Base-by-base conservation (phyloP, 2,888 invertebrate species). In the Polymixis lichenea region DNA sequence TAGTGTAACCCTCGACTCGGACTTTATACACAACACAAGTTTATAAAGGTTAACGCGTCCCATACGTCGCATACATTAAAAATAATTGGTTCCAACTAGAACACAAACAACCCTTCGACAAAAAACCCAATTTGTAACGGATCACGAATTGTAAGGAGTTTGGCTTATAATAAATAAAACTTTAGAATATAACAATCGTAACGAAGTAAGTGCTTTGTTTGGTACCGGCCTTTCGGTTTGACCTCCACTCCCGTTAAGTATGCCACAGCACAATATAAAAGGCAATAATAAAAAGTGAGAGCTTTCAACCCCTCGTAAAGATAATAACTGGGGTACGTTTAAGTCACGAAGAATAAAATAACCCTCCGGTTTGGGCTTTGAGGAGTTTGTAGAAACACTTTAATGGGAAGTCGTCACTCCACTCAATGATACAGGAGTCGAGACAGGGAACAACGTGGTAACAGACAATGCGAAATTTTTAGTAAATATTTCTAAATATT, bases 241-340 rank as follows among this genome's bases (percentile, higher is more conserved):
- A 91, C 92, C 93, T 92, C 91, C 90, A 84, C 90, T 90, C 88
- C 91, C 88, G 91, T 93, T 93, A 93, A 94, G 92, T 91, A 86
- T 75, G 89, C 90, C 88, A 89, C 89, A 90, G 90, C 89, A 92
- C 91, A 93, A 93, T 92, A 92, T 93, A 93, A 93, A 93, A 90
- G 91, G 92, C 91, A 93, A 94, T 94, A 94, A 94, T 92, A 95
- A 94, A 94, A 95, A 94, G 90, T 92, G 93, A 91, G 92, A 93
- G 94, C 93, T 95, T 94, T 95, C 93, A 95, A 93, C 94, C 94
- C 95, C 94, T 95, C 95, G 92, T 95, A 95, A 95, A 95, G 94
- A 95, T 95, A 95, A 95, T 95, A 94, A 94, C 93, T 91, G 81
- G 89, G 91, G 91, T 89, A 89, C 89, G 90, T 89, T 89, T 88